These are phyloP conservation scores for Saguinus midas DNA, from an alignment of 2,113 vertebrate genomes.

Conservation along the genomic window DNA sequence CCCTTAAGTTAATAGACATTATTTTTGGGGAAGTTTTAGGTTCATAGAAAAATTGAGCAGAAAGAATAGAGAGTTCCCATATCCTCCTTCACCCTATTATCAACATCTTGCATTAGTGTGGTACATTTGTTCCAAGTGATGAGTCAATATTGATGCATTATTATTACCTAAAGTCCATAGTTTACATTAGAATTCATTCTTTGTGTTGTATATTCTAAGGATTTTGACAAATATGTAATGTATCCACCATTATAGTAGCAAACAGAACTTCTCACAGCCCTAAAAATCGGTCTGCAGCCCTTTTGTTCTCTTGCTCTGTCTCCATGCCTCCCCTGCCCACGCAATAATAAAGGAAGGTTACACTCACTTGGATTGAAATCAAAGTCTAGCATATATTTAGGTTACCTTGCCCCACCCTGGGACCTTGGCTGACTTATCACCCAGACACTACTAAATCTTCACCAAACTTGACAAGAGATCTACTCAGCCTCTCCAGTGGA, in stretches of 20 bases:
- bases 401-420: background rate
- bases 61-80: background rate
- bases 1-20: background rate
- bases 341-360: background rate
- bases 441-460: constrained; percentile 11
- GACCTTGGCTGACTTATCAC: background rate
- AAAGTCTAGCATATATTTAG: background rate
- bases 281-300: background rate
- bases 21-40: background rate
- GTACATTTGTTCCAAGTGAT: background rate
- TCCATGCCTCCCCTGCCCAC: background rate
- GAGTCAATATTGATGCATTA: background rate
- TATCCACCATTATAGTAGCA: background rate
- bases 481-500: background rate
- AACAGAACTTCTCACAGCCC: background rate
- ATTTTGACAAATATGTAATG: background rate
- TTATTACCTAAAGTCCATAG: background rate
- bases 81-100: background rate
- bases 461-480: background rate
- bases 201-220: background rate
- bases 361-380: background rate
- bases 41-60: background rate
- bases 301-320: background rate
- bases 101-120: background rate
- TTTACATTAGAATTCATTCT: background rate